Evolutionary conservation across 2,113 vertebrate genomes (phyloP).

Genomic region (Synodontis membranacea): DNA sequence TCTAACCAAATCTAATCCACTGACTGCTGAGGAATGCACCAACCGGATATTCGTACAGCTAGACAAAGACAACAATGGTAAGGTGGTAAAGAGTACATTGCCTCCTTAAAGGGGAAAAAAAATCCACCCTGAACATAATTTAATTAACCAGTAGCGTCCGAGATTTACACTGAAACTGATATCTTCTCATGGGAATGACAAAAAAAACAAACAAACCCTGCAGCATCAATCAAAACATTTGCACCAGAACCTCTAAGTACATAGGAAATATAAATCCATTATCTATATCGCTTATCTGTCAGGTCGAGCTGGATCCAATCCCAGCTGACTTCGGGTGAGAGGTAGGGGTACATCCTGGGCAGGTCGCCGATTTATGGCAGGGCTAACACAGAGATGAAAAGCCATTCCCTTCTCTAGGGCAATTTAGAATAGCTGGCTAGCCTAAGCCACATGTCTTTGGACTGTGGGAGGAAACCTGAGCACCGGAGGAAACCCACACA

Average conservation of each 20-base stretch:
- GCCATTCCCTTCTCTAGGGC: too few species aligned
- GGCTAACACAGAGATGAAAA: too few species aligned
- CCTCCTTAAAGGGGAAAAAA: not conserved
- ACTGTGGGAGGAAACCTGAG: too few species aligned
- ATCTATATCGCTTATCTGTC: too few species aligned
- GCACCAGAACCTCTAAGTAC: not conserved
- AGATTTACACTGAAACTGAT: not conserved
- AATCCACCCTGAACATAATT: not conserved
- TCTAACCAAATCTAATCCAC: slow-evolving; percentile 62
- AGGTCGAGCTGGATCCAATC: too few species aligned
- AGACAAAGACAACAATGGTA: slow-evolving; percentile 76
- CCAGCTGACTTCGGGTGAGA: too few species aligned
- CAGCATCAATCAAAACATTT: not conserved
- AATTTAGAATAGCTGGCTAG: too few species aligned
- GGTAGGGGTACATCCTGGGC: too few species aligned
- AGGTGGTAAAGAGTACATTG: slow-evolving; percentile 30
- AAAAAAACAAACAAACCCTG: too few species aligned
- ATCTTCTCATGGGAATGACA: not conserved
- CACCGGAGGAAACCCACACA: too few species aligned
- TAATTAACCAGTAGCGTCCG: not conserved
- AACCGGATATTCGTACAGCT: slow-evolving; percentile 72
- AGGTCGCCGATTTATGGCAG: too few species aligned
- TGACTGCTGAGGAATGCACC: slow-evolving; percentile 72
- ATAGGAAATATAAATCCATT: not conserved
- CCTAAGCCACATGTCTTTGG: too few species aligned